A percentile compares a stretch with the other conserved stretches of the same genome.
Evolutionary conservation across 2,888 invertebrate species (phyloP).

Genomic region (Himalopsyche tibetana): DNA sequence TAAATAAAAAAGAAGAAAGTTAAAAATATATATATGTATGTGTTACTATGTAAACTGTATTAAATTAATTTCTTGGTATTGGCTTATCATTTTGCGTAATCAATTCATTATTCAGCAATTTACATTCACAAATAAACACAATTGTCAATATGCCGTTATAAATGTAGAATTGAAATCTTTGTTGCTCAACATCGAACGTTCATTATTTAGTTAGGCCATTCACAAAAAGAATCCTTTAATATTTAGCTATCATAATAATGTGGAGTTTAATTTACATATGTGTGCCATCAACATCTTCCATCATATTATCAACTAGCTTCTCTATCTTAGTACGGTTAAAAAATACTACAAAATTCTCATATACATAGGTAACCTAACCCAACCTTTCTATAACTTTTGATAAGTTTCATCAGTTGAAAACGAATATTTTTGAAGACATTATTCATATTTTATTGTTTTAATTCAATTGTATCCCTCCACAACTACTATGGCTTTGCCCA

Average conservation of each 20-base stretch:
- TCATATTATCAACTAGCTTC: constrained; percentile 40
- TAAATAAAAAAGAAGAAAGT: no score
- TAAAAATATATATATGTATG: no score
- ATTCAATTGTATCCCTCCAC: background rate
- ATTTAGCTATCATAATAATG: background rate
- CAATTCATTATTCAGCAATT: no score
- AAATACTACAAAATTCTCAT: background rate
- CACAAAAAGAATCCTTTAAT: background rate
- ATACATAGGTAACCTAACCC: constrained; percentile 5
- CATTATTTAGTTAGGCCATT: no score
- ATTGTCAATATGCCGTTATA: no score
- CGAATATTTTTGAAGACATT: background rate
- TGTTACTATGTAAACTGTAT: no score
- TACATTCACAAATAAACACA: no score
- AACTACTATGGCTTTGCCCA: background rate
- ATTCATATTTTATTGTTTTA: background rate
- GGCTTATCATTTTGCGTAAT: no score
- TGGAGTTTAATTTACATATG: constrained; percentile 39
- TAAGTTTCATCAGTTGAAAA: background rate
- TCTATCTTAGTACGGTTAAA: background rate
- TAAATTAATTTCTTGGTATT: no score
- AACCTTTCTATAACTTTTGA: background rate
- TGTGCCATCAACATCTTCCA: constrained; percentile 60
- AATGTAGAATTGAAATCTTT: no score
- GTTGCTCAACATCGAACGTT: no score